A percentile compares a stretch with the other conserved stretches of the same genome.
Evolutionary conservation across 2,113 vertebrate species (phyloP).

Genomic region (Grammomys surdaster): DNA sequence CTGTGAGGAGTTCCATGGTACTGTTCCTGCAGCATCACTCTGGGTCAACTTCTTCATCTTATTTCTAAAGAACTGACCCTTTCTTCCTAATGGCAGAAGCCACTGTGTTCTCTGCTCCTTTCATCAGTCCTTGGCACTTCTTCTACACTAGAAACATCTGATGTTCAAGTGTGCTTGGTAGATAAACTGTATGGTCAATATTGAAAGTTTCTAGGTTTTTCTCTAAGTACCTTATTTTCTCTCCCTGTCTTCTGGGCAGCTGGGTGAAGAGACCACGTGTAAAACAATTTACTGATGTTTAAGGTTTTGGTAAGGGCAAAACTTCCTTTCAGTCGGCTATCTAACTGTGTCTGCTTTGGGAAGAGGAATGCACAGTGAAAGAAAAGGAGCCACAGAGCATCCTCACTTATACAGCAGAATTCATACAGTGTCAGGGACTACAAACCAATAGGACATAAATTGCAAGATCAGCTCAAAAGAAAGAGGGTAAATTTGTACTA

Average conservation of each 20-base stretch:
- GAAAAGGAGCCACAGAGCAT: neutral
- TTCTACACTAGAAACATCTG: neutral
- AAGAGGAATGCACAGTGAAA: neutral
- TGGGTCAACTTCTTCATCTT: neutral
- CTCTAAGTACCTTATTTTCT: neutral
- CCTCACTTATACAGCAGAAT: constrained; percentile 14
- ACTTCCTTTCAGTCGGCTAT: neutral
- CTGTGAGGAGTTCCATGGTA: neutral
- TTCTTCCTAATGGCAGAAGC: constrained; percentile 6
- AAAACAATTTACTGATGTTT: constrained; percentile 20
- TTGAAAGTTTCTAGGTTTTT: constrained; percentile 19
- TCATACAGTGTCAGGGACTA: neutral
- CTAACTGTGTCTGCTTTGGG: constrained; percentile 44
- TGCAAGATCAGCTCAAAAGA: neutral
- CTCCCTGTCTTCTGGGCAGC: neutral
- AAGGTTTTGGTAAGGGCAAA: constrained; percentile 30
- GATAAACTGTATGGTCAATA: neutral
- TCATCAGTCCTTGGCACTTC: constrained; percentile 6
- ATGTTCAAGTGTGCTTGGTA: neutral
- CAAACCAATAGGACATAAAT: neutral
- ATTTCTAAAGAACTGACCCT: neutral
- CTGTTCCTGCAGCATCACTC: neutral
- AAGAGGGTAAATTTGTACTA: neutral
- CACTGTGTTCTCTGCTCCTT: neutral
- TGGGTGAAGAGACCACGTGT: neutral